A percentile compares a stretch with the other conserved stretches of the same genome.
Evolutionary conservation across 2,113 vertebrate genomes (phyloP).

Genomic region (Cynoglossus semilaevis): DNA sequence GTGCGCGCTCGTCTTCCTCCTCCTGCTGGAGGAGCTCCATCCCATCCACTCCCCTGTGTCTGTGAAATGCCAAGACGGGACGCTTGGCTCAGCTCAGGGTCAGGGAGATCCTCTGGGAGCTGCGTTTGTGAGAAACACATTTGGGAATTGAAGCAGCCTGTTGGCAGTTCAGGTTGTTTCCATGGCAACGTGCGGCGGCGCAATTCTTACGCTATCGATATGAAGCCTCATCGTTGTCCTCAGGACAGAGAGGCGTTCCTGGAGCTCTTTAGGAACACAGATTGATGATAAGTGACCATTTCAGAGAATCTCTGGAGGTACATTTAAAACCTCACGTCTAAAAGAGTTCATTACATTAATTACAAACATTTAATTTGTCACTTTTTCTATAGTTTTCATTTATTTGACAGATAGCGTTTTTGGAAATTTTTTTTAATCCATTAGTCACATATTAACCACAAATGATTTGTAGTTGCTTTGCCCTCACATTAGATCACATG

Average conservation of each 20-base stretch:
- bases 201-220: neutral
- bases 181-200: constrained; percentile 28
- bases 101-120: constrained; percentile 10
- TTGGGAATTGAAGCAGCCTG: constrained; percentile 6
- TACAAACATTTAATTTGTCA: too few relatives aligned
- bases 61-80: constrained; percentile 7
- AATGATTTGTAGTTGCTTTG: too few relatives aligned
- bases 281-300: constrained; percentile 5
- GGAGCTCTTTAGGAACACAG: neutral
- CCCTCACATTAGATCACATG: too few relatives aligned
- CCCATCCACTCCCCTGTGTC: constrained; percentile 24
- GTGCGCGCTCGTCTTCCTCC: constrained; percentile 13
- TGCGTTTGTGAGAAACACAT: neutral
- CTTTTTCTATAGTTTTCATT: too few relatives aligned
- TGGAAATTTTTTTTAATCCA: too few relatives aligned
- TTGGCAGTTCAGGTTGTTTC: constrained; percentile 16
- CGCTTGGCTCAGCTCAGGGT: constrained; percentile 1
- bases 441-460: too few relatives aligned
- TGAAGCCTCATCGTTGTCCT: neutral
- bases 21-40: constrained; percentile 13
- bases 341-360: too few relatives aligned
- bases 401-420: too few relatives aligned
- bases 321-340: too few relatives aligned
- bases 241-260: constrained; percentile 1
- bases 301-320: neutral